Evolutionary conservation across 2,888 invertebrate species (phyloP), one percentile per base, ranked within the genome.

Genomic region (Panzeria rudis): DNA sequence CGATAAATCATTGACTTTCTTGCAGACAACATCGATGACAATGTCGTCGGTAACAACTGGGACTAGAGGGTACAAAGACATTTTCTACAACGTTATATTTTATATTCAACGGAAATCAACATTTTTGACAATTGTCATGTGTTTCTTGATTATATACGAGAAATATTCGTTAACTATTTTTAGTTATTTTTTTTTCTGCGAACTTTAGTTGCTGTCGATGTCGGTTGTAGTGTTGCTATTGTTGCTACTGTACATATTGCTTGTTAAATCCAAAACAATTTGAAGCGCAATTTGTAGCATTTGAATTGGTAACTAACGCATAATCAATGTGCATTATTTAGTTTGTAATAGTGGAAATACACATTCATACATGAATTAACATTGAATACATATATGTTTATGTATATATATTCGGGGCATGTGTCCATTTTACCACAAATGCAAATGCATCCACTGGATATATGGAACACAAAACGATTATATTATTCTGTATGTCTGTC

Each of bases 291-390:
- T 85, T 85, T 85, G 78, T 75, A 85, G 78, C 82, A 85, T 82
- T 85, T 85, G 85, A 85, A 85, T 82, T 82, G 78, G 73, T 85
- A 85, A 85, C 82, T 85, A 85, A 85, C 78, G 85, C 78, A 82
- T 82, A 85, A 85, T 85, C 82, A 85, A 82, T 85, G 78, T 75
- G 52, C 47, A 79, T 59, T 59, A 59, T 59, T 82, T 85, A 84
- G 81, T 77, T 62, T 47, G 75, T 44, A 75, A 78, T 29, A 38
- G 62, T 23, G 25, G 29, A 82, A 44, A 78, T 20, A 78, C 15
- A 64, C 44, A 84, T 72, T 52, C 32, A 68, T 61, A 32, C 56
- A 66, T 73, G 72, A 56, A 59, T 80, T 59, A 80, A 66, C 47
- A 56, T 56, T 23, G n/a, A 20, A 17, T 44, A 20, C 20, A 23